Evolutionary conservation across 2,113 vertebrate species (phyloP), one percentile per base, ranked within the genome.

Genomic region (Pantherophis guttatus): DNA sequence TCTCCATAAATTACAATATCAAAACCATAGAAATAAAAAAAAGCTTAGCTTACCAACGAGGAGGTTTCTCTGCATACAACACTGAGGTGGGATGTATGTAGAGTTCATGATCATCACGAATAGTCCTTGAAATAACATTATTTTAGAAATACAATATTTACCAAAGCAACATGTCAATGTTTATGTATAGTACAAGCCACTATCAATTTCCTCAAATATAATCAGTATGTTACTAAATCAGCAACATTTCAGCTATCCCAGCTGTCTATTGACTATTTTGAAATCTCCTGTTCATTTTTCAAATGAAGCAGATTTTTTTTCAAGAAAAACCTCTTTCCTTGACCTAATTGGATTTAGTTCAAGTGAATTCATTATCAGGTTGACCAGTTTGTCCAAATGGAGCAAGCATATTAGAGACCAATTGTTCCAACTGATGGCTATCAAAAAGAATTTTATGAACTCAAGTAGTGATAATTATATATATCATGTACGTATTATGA

Each of bases 41-140:
- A 86, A 92, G 1, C 59, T 10, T 19, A 93, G 94, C 95, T 92
- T 92, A 99, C 99, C 99, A 99, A 96, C 99, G 99, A 52, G 99
- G 99, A 8, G 99, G 99, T 94, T 99, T 99, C 97, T 99, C 99
- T 15, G 98, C 98, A 8, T 98, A 99, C 44, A 99, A 96, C 91
- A 99, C 99, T 0, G 99, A 99, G 11, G 98, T 98, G 1, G 99
- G 99, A 94, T 99, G 99, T 95, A 99, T 99, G 89, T 99, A 98
- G 26, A 99, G 98, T 88, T 99, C 99, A 0, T 99, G 98, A 75
- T 99, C 99, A 5, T 99, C 99, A 91, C 99, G 98, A 96, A 99
- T 98, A 48, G 99, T 99, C 98, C 99, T 99, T 95, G 87, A 26
- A 95, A 97, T 89, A 88, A 90, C 0, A 92, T 0, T 86, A 8